Conservation (phyloP, 2,113 vertebrate genomes). For the Myiozetetes cayanensis region DNA sequence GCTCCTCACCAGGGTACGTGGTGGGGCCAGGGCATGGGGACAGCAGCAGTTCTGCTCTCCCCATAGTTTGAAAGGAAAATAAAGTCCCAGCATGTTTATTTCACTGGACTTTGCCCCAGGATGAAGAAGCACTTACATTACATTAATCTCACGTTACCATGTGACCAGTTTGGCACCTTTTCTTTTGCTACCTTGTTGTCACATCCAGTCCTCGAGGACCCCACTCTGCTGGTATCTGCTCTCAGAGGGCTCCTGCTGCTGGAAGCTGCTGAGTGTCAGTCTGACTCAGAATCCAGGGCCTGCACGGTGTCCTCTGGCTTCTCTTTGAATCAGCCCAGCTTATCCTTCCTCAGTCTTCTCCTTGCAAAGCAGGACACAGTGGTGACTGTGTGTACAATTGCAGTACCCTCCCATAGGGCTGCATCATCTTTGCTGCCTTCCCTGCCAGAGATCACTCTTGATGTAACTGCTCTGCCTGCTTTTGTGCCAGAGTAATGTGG, state of each 20-base stretch:
- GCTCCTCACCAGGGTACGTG: neutral
- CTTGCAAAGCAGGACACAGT: neutral
- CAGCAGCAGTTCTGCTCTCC: neutral
- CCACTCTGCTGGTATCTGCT: neutral
- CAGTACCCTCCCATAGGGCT: neutral
- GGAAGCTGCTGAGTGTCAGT: neutral
- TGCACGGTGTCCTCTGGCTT: neutral
- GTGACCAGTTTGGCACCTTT: neutral
- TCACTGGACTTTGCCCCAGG: neutral
- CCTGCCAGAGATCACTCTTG: neutral
- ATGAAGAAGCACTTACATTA: neutral
- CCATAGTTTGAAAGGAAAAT: neutral
- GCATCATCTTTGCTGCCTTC: neutral
- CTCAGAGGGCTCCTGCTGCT: neutral
- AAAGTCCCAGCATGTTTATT: neutral
- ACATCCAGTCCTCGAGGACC: neutral
- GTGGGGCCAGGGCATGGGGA: neutral
- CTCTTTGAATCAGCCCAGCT: neutral
- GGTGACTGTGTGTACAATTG: neutral
- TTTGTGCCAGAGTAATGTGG: neutral
- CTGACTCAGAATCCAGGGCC: neutral
- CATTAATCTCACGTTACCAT: neutral
- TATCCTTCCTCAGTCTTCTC: neutral
- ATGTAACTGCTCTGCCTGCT: neutral
- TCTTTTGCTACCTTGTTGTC: neutral